Percentiles rank a stretch among this genome's conserved stretches.
These are phyloP conservation scores for Coregonus clupeaformis DNA, from an alignment of 2,113 vertebrate species.

Conservation along the genomic window DNA sequence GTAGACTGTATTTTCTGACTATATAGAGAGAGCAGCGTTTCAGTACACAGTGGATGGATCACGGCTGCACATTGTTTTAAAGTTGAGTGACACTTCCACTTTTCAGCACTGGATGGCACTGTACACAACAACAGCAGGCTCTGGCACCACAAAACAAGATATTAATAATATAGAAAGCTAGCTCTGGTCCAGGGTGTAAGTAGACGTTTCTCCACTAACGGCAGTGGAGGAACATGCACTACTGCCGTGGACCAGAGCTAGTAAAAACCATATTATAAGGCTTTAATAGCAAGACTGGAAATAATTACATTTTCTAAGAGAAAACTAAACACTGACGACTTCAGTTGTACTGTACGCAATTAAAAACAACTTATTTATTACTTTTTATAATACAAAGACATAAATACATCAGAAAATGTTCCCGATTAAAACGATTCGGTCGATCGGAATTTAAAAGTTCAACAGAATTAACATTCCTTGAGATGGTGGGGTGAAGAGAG, in stretches of 20 bases:
- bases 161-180: conserved; percentile 42
- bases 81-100: conserved; percentile 70
- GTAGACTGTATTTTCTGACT: neutral
- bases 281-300: conserved; percentile 59
- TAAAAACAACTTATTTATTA: conserved; percentile 70
- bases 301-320: conserved; percentile 56
- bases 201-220: no score
- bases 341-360: conserved; percentile 70
- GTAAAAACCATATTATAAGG: conserved; percentile 56
- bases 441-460: no score
- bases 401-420: conserved; percentile 61
- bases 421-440: no score
- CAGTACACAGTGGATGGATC: conserved; percentile 46
- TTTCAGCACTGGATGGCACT: conserved; percentile 76
- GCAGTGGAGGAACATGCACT: no score
- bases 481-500: conserved; percentile 19
- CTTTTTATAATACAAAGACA: conserved; percentile 72
- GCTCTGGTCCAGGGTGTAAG: no score
- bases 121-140: conserved; percentile 76
- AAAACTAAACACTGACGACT: conserved; percentile 65
- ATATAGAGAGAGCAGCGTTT: conserved; percentile 20
- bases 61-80: no score
- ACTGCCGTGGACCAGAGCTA: no score
- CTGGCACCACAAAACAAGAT: conserved; percentile 69
- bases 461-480: conserved; percentile 24